Conservation (phyloP, 2,797 vertebrate species). For the Premnoplex brunnescens region DNA sequence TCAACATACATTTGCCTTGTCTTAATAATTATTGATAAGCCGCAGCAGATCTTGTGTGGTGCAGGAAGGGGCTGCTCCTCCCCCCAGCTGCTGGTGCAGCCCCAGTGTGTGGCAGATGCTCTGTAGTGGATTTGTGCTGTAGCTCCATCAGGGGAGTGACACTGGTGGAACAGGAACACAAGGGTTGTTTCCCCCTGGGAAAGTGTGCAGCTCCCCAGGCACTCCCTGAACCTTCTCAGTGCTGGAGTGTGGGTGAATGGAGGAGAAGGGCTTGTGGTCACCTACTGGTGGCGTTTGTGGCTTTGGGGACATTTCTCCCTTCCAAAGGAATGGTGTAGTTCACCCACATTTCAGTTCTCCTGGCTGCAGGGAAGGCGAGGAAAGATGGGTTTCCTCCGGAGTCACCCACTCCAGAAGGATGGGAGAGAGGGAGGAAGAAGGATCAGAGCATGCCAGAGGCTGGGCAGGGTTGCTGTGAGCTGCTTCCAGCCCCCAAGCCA, state of each 20-base stretch:
- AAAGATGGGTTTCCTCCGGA: neutral
- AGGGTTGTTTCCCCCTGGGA: neutral
- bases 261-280: neutral
- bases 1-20: constrained; percentile 46
- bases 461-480: fast-evolving
- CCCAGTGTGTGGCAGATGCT: neutral
- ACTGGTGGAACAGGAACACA: fast-evolving
- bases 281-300: neutral
- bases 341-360: fast-evolving
- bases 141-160: fast-evolving
- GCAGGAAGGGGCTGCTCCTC: neutral
- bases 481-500: neutral
- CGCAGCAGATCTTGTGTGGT: neutral
- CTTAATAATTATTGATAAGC: constrained; percentile 72
- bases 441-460: fast-evolving
- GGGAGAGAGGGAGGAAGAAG: neutral
- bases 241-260: fast-evolving
- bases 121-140: neutral
- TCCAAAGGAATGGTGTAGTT: neutral
- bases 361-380: fast-evolving
- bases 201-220: fast-evolving
- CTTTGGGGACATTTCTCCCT: fast-evolving
- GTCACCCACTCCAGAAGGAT: neutral
- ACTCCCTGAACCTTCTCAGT: neutral
- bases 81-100: neutral